These are phyloP conservation scores for Callithrix jacchus DNA, from an alignment of 2,113 vertebrate species.

Conservation along the genomic window DNA sequence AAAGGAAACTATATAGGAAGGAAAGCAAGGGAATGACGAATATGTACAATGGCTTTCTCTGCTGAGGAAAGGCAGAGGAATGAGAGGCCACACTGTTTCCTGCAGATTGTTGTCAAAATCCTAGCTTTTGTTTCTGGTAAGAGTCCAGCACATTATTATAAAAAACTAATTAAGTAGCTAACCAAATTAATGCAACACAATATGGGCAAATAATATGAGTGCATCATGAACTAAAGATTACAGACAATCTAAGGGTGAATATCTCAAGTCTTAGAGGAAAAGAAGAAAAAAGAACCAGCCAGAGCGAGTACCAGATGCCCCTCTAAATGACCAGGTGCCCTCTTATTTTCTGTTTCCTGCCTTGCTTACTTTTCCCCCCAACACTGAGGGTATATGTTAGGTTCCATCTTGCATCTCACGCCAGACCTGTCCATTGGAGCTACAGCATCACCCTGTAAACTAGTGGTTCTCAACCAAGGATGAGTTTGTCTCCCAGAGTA, in stretches of 20 bases:
- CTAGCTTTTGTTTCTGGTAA: not conserved
- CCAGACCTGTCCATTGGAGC: not conserved
- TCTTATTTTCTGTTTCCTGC: not conserved
- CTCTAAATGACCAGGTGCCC: not conserved
- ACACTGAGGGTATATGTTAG: not conserved
- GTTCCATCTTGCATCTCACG: not conserved
- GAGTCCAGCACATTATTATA: not conserved
- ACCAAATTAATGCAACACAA: not conserved
- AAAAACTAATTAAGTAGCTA: not conserved
- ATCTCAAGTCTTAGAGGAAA: not conserved
- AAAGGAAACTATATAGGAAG: not conserved
- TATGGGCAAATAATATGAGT: not conserved
- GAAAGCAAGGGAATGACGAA: not conserved
- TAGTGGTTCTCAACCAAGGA: not conserved
- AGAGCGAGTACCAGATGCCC: not conserved
- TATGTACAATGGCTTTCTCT: not conserved
- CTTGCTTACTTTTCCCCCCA: not conserved
- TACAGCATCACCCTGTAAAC: not conserved
- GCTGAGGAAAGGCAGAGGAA: rapidly evolving
- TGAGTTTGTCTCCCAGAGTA: not conserved
- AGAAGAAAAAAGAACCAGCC: not conserved
- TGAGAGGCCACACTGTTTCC: not conserved
- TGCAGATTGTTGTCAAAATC: not conserved
- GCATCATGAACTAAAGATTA: not conserved
- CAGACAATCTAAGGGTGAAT: not conserved